These are phyloP conservation scores for Parascotia fuliginaria DNA, from an alignment of 2,888 invertebrate species.

Conservation along the genomic window DNA sequence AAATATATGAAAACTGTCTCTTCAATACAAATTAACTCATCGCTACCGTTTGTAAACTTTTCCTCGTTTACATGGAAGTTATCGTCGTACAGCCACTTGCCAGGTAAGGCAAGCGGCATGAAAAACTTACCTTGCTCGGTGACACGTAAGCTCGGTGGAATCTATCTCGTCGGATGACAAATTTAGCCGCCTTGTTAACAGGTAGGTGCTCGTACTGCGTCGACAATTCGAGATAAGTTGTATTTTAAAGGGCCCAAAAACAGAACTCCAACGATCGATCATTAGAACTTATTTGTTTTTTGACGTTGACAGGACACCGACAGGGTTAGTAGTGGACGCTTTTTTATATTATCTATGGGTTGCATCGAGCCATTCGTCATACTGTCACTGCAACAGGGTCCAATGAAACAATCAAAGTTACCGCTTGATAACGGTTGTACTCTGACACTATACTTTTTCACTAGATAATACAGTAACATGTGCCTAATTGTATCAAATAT, in stretches of 20 bases:
- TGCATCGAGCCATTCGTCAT: constrained; percentile 83
- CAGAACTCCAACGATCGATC: constrained; percentile 79
- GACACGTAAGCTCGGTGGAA: constrained; percentile 52
- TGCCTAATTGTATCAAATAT: not conserved
- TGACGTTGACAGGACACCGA: constrained; percentile 78
- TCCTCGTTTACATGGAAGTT: constrained; percentile 37
- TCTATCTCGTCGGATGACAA: constrained; percentile 54
- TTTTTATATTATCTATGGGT: constrained; percentile 70
- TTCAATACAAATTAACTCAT: constrained; percentile 22
- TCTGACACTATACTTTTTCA: constrained; percentile 56
- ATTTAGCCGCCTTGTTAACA: constrained; percentile 62
- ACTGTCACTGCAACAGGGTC: constrained; percentile 78
- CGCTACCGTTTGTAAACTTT: constrained; percentile 25
- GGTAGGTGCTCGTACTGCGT: constrained; percentile 60
- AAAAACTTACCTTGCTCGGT: constrained; percentile 39
- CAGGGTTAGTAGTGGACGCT: constrained; percentile 59
- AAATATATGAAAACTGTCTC: constrained; percentile 6
- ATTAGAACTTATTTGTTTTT: constrained; percentile 84
- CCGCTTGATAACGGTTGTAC: constrained; percentile 78
- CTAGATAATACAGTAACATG: constrained; percentile 10
- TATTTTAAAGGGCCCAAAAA: constrained; percentile 77
- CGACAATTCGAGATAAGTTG: constrained; percentile 67
- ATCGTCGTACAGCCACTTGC: constrained; percentile 19
- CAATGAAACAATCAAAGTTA: constrained; percentile 79
- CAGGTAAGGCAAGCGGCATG: constrained; percentile 43